phyloP scores from a whole-genome alignment of 2,797 vertebrate species.

The Melanogrammus aeglefinus region DNA sequence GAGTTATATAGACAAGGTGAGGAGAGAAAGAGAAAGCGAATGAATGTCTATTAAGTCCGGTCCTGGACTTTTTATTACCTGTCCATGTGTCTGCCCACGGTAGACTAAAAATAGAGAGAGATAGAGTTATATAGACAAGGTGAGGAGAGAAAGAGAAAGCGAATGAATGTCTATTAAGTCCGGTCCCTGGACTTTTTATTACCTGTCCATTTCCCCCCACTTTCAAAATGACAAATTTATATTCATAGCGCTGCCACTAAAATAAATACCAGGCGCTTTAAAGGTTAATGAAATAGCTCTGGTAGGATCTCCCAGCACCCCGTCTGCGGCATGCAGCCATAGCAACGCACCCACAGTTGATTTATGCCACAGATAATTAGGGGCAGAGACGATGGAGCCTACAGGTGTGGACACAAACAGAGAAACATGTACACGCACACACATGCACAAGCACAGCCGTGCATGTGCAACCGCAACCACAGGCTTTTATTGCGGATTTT shows the following conservation, averaged over 20 bases:
- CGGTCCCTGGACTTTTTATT: constrained; percentile 44
- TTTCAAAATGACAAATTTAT: constrained; percentile 61
- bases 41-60: constrained; percentile 21
- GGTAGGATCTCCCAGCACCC: constrained; percentile 31
- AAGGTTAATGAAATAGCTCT: constrained; percentile 74
- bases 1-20: background rate
- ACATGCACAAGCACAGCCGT: background rate
- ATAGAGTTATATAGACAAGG: background rate
- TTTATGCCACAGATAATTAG: constrained; percentile 70
- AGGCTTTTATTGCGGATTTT: constrained; percentile 5
- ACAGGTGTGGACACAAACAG: constrained; percentile 63
- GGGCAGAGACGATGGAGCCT: constrained; percentile 54
- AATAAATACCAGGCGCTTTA: constrained; percentile 69
- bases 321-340: constrained; percentile 55
- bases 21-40: background rate
- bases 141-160: background rate
- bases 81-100: too few species aligned
- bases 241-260: constrained; percentile 62
- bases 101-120: background rate
- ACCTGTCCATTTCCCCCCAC: constrained; percentile 58
- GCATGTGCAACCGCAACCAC: background rate
- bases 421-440: constrained; percentile 25
- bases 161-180: constrained; percentile 20
- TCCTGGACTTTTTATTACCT: constrained; percentile 49
- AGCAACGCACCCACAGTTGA: constrained; percentile 60